Evolutionary conservation across 2,797 vertebrate species (phyloP), one percentile per base, ranked within the genome.

Genomic region (Crax fasciolata): DNA sequence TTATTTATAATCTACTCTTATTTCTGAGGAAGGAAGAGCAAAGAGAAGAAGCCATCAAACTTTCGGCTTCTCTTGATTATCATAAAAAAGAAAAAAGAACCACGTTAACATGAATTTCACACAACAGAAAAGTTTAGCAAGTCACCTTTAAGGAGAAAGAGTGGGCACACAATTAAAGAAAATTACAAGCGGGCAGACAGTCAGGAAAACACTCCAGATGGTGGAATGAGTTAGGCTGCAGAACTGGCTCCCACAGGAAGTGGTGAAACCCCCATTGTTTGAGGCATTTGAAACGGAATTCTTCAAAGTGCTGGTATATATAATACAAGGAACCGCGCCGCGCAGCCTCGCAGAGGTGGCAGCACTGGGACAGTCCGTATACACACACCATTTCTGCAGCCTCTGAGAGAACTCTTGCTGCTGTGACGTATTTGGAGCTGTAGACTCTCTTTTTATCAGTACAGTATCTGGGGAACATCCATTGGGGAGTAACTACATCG

Each of bases 191-290:
- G 4, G 65, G 77, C 85, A 94, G 94, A 91, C 87, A 68, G 59
- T 94, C 85, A 96, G 93, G 93, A 94, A 95, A 97, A 82, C 0
- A 2, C 39, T 94, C 85, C 96, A 94, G 94, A 96, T 94, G 91
- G 89, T 88, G 86, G 83, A 96, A 88, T 0, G 3, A 96, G 93
- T 96, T 94, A 96, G 85, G 72, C 94, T 84, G 74, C 77, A 58
- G 87, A 93, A 66, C 76, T 79, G 67, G 80, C 85, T 94, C 59
- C 87, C 93, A 92, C 94, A 96, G 95, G 93, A 96, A 93, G 90
- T 1, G 16, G 83, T 91, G 91, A 96, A 95, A 84, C 87, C 84
- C 90, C 79, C 70, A 76, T 96, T 96, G 96, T 96, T 96, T 80
- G 66, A 92, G 85, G 79, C 83, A 76, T 57, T 54, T 67, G 76